Conservation (phyloP, 2,888 invertebrate species). For the Trimorus sp. region DNA sequence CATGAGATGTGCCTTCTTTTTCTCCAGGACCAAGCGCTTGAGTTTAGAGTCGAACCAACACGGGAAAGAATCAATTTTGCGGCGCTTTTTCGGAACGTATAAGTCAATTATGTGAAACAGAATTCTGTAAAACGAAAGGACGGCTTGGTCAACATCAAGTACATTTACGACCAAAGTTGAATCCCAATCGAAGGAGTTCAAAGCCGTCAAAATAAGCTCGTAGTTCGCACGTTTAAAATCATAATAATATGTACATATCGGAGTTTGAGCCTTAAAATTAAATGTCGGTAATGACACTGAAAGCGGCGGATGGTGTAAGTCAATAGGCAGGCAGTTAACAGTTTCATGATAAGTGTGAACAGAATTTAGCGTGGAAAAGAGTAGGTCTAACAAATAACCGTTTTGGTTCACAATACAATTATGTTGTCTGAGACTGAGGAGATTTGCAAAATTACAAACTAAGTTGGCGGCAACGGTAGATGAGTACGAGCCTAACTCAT, state of each 20-base stretch:
- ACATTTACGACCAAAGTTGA: background rate
- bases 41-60: background rate
- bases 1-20: background rate
- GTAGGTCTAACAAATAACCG: background rate
- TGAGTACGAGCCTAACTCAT: background rate
- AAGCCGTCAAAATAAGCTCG: background rate
- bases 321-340: background rate
- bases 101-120: background rate
- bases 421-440: background rate
- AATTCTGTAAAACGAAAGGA: background rate
- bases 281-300: background rate
- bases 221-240: background rate
- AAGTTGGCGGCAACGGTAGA: background rate
- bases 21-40: background rate
- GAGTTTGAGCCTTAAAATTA: background rate
- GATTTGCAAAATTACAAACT: background rate
- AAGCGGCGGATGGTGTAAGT: background rate
- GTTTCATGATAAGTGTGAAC: background rate
- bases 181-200: slow-evolving; percentile 1
- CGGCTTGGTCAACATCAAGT: background rate
- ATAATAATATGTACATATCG: background rate
- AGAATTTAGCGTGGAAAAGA: background rate
- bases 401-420: background rate
- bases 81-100: background rate
- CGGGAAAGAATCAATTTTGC: slow-evolving; percentile 3